These are phyloP conservation scores for Ceriagrion tenellum DNA, from an alignment of 2,888 invertebrate species.

Conservation along the genomic window DNA sequence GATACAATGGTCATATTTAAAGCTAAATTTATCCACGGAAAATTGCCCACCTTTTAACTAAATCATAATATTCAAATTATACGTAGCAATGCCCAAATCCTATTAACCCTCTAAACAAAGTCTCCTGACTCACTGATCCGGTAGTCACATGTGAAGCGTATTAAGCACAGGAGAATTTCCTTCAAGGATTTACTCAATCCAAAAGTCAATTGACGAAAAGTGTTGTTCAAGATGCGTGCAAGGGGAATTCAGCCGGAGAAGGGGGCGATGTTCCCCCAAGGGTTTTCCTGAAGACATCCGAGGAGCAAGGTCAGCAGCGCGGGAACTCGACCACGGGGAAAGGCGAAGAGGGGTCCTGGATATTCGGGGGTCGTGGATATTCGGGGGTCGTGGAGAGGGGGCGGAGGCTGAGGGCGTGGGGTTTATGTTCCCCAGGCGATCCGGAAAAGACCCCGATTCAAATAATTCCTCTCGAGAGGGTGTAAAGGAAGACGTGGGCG, in stretches of 20 bases:
- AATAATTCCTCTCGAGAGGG: conserved; percentile 56
- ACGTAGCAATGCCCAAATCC: too few species aligned
- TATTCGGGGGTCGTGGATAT: not conserved
- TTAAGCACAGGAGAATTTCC: not conserved
- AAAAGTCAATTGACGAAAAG: not conserved
- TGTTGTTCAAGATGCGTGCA: not conserved
- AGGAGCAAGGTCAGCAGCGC: conserved; percentile 58
- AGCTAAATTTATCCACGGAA: too few species aligned
- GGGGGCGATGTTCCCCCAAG: conserved; percentile 26
- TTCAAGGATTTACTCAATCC: not conserved
- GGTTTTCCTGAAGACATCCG: conserved; percentile 29
- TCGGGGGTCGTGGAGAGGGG: not conserved
- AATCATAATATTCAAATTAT: too few species aligned
- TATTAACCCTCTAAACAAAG: too few species aligned
- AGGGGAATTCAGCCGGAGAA: not conserved
- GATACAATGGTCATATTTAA: too few species aligned
- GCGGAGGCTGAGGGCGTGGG: not conserved
- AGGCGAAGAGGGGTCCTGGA: not conserved
- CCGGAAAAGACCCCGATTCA: conserved; percentile 44
- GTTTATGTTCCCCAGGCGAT: conserved; percentile 34
- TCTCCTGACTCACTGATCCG: too few species aligned
- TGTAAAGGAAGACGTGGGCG: conserved; percentile 35
- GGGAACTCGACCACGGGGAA: not conserved
- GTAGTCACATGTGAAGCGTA: not conserved
- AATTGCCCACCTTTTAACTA: too few species aligned